Evolutionary conservation across 2,113 vertebrate species (phyloP).

Genomic region (Cephalopholis sonnerati): DNA sequence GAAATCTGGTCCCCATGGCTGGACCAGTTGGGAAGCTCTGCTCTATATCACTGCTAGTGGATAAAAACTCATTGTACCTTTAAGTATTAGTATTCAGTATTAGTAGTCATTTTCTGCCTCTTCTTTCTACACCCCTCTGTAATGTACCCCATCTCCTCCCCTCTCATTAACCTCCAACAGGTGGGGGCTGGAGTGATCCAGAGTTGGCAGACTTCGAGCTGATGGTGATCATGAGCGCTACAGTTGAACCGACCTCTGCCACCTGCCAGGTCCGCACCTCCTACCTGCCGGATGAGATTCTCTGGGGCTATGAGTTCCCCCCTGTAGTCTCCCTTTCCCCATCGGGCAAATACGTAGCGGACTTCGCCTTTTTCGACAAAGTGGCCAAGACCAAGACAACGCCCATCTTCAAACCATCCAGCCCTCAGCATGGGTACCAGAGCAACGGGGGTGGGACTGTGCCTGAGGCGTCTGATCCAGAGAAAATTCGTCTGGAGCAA

Average conservation of each 20-base stretch:
- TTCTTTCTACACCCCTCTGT: background rate
- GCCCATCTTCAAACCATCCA: slow-evolving; percentile 82
- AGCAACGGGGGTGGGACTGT: slow-evolving; percentile 74
- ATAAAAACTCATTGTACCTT: too few species aligned
- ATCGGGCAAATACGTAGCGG: slow-evolving; percentile 96
- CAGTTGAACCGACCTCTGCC: slow-evolving; percentile 95
- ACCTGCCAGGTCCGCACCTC: slow-evolving; percentile 98
- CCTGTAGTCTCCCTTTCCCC: slow-evolving; percentile 94
- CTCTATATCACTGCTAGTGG: too few species aligned
- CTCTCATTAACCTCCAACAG: slow-evolving; percentile 13
- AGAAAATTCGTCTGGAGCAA: slow-evolving; percentile 93
- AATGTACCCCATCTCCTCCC: background rate
- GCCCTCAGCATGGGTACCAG: slow-evolving; percentile 68
- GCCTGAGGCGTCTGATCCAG: slow-evolving; percentile 80
- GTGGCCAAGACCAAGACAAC: slow-evolving; percentile 88
- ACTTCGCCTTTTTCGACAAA: slow-evolving; percentile 96
- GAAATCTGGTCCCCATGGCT: too few species aligned
- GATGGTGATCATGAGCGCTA: slow-evolving; percentile 95
- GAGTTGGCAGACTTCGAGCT: slow-evolving; percentile 95
- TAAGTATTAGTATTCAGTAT: too few species aligned
- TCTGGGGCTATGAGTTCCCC: slow-evolving; percentile 97
- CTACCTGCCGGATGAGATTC: slow-evolving; percentile 97
- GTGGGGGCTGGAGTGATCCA: slow-evolving; percentile 85
- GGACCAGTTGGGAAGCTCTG: too few species aligned
- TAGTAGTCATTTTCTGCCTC: background rate